These are phyloP conservation scores for Hypomesus transpacificus DNA, from an alignment of 2,113 vertebrate species.

Conservation along the genomic window DNA sequence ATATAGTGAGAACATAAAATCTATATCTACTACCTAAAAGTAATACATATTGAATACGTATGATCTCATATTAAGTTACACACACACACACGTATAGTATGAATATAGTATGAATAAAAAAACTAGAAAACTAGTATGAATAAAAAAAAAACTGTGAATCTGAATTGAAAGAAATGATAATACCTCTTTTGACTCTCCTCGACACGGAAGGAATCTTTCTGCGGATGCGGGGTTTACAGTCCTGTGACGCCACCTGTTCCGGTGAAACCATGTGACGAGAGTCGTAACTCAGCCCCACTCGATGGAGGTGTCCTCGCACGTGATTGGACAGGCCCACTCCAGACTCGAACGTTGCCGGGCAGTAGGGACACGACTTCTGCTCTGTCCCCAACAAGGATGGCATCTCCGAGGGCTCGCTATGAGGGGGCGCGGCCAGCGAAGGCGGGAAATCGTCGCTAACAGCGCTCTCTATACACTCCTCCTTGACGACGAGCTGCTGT, in stretches of 20 bases:
- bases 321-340: conserved; percentile 93
- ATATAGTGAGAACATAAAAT: too few relatives aligned
- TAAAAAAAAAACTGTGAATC: background rate
- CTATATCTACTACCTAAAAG: too few relatives aligned
- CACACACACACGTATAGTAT: background rate
- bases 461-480: conserved; percentile 53
- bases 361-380: conserved; percentile 87
- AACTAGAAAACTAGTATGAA: background rate
- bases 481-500: conserved; percentile 64
- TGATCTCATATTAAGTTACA: too few relatives aligned
- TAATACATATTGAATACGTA: too few relatives aligned
- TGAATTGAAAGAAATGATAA: conserved; percentile 8
- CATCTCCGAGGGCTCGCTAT: conserved; percentile 29
- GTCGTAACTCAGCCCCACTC: conserved; percentile 88
- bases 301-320: conserved; percentile 88
- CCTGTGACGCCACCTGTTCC: conserved; percentile 87
- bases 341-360: conserved; percentile 89
- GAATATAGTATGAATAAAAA: background rate
- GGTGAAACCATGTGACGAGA: conserved; percentile 91
- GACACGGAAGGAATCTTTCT: conserved; percentile 75
- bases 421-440: conserved; percentile 9
- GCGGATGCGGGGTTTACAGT: conserved; percentile 85
- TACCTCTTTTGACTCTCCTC: conserved; percentile 86
- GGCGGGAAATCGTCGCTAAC: conserved; percentile 42
- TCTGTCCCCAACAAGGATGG: conserved; percentile 61